Evolutionary conservation across 2,797 vertebrate genomes (phyloP), one percentile per base, ranked within the genome.

Genomic region (Channa striata): DNA sequence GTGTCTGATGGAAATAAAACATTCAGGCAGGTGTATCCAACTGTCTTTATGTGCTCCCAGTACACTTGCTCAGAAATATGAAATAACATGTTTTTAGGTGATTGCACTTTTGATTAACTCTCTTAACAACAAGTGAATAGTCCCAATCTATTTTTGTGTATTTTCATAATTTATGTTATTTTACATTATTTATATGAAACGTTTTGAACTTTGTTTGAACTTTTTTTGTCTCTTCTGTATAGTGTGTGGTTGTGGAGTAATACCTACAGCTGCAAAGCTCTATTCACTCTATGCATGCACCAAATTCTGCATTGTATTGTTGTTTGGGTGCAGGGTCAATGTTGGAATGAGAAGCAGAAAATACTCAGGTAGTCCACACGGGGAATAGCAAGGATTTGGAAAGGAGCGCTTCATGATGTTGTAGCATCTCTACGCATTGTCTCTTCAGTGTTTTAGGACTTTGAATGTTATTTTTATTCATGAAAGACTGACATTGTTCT

Each of bases 391-490:
- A 68, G 90, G 91, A 89, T 91, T 91, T 89, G 70, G 57, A 78
- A 76, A 73, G 33, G 60, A 75, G 72, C 59, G 46, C 74, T 54
- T 70, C 48, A 19, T 84, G 83, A 88, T 84, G 74, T 85, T 51
- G 59, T 17, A 50, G 69, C 56, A 60, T 82, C 81, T 82, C 62
- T 59, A 59, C 78, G 79, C 78, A 70, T 83, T 1, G 65, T 78
- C 82, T 75, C 77, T 23, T 48, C 78, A 68, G 74, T 84, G 83
- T 88, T 85, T 86, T 78, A 83, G 80, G 87, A 84, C 83, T 88
- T 80, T 68, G 65, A 77, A 78, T 84, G 86, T 74, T 88, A 89
- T 91, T 93, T 77, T 89, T 93, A 93, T 93, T 93, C 91, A 92
- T 92, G 90, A 89, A 89, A 90, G 83, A 83, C 77, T 73, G 87